Evolutionary conservation across 2,797 vertebrate species (phyloP), one percentile per base, ranked within the genome.

Genomic region (Betta splendens): DNA sequence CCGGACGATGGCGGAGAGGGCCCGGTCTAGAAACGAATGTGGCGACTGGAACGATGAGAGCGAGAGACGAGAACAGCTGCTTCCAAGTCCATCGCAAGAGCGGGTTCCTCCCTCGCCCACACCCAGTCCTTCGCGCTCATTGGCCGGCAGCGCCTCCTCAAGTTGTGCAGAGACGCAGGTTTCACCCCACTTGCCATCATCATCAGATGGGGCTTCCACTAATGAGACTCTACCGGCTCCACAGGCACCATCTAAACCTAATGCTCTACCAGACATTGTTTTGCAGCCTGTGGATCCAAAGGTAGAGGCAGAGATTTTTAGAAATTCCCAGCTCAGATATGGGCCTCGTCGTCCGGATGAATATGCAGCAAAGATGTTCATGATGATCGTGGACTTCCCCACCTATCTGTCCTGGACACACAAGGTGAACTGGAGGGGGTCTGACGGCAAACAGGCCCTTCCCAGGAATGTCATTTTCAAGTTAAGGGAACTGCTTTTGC

Each of bases 401-500:
- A 31, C 13, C 21, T 28, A 28, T 23, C 26, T 29, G 20, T 59
- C 15, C 20, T 26, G 12, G 29, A 21, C 5, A 15, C 21, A 42
- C 3, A 22, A 11, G 1, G 12, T 20, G 25, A 25, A 26, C 15
- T 48, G 31, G 37, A 36, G 9, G 11, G 5, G 18, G 15, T 29
- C 0, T 1, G 35, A 28, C 1, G 12, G n/a, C 15, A 69, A 37
- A 44, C 15, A 17, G 25, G 15, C 9, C 17, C 49, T 42, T 23
- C 2, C 4, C 7, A 23, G 13, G n/a, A 48, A 31, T 29, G 8
- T 47, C 2, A 13, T 26, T 31, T 10, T 18, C 5, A 36, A 38
- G 10, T 48, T 69, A 9, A 45, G 26, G 18, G n/a, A 37, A 16
- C 7, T 12, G 33, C 22, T 46, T 45, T n/a, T 40, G 33, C n/a